Evolutionary conservation across 2,888 invertebrate genomes (phyloP).

Genomic region (Malachius bipustulatus): DNA sequence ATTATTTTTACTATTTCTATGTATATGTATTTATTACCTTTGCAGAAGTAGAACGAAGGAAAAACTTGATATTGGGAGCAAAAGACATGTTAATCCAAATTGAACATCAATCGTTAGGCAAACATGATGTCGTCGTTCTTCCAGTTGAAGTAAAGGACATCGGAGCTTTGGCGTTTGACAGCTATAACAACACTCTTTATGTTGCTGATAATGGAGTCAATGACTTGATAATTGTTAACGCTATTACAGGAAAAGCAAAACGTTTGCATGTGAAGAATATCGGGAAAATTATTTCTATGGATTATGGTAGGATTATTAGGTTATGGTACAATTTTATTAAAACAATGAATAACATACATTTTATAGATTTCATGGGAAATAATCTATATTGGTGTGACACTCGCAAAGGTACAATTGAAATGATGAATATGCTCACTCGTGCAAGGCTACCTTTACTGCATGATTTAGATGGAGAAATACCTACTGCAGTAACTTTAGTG

Average conservation of each 20-base stretch:
- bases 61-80: slow-evolving; percentile 46
- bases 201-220: slow-evolving; percentile 41
- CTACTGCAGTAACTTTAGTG: slow-evolving; percentile 55
- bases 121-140: slow-evolving; percentile 41
- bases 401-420: slow-evolving; percentile 50
- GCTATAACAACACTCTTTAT: slow-evolving; percentile 39
- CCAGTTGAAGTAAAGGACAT: slow-evolving; percentile 40
- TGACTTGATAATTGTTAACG: slow-evolving; percentile 37
- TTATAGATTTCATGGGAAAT: slow-evolving; percentile 54
- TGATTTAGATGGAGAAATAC: slow-evolving; percentile 46
- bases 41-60: slow-evolving; percentile 35
- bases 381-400: slow-evolving; percentile 64
- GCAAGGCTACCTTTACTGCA: slow-evolving; percentile 48
- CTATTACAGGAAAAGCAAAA: slow-evolving; percentile 23
- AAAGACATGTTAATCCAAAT: slow-evolving; percentile 46
- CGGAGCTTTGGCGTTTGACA: slow-evolving; percentile 57
- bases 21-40: too few species aligned
- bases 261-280: slow-evolving; percentile 36
- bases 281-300: slow-evolving; percentile 44
- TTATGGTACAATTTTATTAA: slow-evolving; percentile 8
- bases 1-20: too few species aligned
- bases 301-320: slow-evolving; percentile 39
- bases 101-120: slow-evolving; percentile 55
- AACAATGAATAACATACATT: neutral
- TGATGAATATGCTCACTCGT: slow-evolving; percentile 45